Base-by-base conservation (phyloP, 2,888 invertebrate genomes). In the Coelogynopora nodosa region DNA sequence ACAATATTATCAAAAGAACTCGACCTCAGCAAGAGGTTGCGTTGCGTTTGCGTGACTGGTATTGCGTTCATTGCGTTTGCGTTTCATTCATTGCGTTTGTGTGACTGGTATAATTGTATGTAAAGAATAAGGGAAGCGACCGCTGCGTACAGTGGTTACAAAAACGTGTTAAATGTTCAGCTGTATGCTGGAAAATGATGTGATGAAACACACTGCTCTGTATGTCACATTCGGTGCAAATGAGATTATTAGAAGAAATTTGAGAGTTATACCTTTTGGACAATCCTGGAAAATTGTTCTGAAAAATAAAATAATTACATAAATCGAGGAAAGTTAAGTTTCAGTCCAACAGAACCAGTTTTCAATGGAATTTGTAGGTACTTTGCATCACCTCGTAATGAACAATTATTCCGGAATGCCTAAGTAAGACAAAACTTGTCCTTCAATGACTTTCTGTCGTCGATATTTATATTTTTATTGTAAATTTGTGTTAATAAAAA, bases 391-490 rank as follows among this genome's bases (percentile, higher is more conserved):
- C 74, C 74, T 74, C 74, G 10, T 74, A 74, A 26, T 74, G 23
- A 74, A 74, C 23, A 74, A 23, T 74, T 74, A 74, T 74, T 49
- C 23, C 18, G 74, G 74, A 74, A 13, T 23, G 74, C 74, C 74
- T 74, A 74, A 23, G 74, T 74, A 5, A 74, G 5, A 74, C 74
- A 74, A 74, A 74, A 74, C 74, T 74, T 5, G 23, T 74, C 23
- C 23, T 74, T 74, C 74, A 74, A 74, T 74, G 74, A 74, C 74
- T 74, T 5, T 74, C 18, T 49, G 74, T 74, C 27, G 74, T 23
- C 18, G 5, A 74, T 74, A 18, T 74, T 74, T 2, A 74, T 74
- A 2, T 74, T 74, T 74, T 74, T 23, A 74, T 74, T 74, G 74
- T 74, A 74, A 74, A 74, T 74, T 13, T 74, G 2, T 5, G 23